phyloP scores from a whole-genome alignment of 2,888 invertebrate species.

The Quadroppia sp. region DNA sequence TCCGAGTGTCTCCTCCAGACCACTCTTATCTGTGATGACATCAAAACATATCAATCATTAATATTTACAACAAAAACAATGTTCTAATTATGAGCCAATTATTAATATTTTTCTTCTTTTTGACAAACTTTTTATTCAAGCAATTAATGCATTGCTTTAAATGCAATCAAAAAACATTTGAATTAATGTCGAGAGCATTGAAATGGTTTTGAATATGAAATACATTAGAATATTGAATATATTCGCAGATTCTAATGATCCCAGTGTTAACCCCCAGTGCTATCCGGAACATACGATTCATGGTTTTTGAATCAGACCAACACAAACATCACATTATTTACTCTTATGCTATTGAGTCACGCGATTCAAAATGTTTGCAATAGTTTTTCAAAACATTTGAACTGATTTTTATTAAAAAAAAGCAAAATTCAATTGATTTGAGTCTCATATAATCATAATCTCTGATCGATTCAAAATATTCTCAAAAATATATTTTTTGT shows the following conservation, averaged over 20 bases:
- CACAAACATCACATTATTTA: conserved; percentile 34
- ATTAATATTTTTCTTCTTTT: not conserved
- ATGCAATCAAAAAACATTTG: too few species aligned
- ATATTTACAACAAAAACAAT: not conserved
- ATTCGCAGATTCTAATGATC: not conserved
- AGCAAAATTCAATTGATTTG: not conserved
- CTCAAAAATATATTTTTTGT: too few species aligned
- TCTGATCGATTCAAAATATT: too few species aligned
- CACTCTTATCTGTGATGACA: conserved; percentile 28
- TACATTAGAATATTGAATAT: not conserved
- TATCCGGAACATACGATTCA: conserved; percentile 14
- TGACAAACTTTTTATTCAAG: not conserved
- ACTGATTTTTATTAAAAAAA: not conserved
- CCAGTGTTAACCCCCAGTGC: not conserved
- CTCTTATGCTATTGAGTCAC: conserved; percentile 35
- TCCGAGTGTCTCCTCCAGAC: conserved; percentile 43
- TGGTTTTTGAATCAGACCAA: conserved; percentile 30
- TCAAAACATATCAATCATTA: conserved; percentile 12
- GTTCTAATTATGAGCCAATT: conserved; percentile 16
- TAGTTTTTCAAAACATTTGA: not conserved
- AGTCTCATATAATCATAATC: too few species aligned
- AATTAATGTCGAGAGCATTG: too few species aligned
- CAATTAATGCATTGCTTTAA: too few species aligned
- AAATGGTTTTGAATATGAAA: too few species aligned
- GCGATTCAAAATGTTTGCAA: conserved; percentile 12